Percentiles rank a stretch among this genome's conserved stretches.
Conservation (phyloP, 23 tunicate genomes). For the Halocynthia aurantium region DNA sequence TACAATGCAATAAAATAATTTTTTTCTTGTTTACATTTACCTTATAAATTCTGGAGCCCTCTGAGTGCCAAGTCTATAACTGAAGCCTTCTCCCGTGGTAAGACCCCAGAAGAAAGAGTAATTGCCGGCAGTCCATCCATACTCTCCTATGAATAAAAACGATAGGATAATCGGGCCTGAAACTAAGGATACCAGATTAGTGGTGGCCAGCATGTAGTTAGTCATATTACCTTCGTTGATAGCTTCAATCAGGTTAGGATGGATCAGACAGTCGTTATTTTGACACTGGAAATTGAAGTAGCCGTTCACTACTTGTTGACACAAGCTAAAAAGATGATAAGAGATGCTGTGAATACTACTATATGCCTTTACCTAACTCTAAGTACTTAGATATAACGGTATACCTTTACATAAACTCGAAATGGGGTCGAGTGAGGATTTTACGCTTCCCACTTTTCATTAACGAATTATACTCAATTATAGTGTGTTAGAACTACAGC, state of each 20-base stretch:
- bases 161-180: background rate
- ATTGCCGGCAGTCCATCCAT: constrained; percentile 49
- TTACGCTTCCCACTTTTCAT: too few relatives aligned
- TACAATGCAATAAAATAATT: too few relatives aligned
- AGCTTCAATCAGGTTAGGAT: constrained; percentile 31
- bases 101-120: constrained; percentile 58
- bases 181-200: background rate
- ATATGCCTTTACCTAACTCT: too few relatives aligned
- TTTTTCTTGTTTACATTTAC: background rate
- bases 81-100: constrained; percentile 28
- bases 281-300: constrained; percentile 30
- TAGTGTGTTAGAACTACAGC: too few relatives aligned
- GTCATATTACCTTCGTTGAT: constrained; percentile 31
- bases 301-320: constrained; percentile 23
- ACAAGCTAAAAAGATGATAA: constrained; percentile 6
- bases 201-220: background rate
- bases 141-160: constrained; percentile 17
- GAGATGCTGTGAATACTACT: too few relatives aligned
- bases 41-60: constrained; percentile 36
- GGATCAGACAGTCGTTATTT: constrained; percentile 30
- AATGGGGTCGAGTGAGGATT: too few relatives aligned
- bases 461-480: too few relatives aligned
- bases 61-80: constrained; percentile 33
- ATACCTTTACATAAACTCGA: too few relatives aligned
- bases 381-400: too few relatives aligned